These are phyloP conservation scores for Stenodera caucasica DNA, from an alignment of 2,888 invertebrate species.

Conservation along the genomic window DNA sequence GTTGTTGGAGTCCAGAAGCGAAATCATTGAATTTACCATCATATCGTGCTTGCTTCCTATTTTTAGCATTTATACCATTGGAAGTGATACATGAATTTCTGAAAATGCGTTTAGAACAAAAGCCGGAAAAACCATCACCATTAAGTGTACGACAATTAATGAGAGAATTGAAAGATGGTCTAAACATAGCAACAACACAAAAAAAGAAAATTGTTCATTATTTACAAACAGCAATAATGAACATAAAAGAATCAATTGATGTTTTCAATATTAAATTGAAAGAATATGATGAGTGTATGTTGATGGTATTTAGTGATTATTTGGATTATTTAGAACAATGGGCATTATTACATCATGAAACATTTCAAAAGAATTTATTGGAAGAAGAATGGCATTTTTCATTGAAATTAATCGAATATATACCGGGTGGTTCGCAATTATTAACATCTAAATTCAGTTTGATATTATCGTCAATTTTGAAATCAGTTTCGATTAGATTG, in stretches of 20 bases:
- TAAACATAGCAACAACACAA: slow-evolving; percentile 80
- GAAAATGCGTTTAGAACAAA: slow-evolving; percentile 78
- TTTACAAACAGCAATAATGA: slow-evolving; percentile 60
- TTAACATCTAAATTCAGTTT: slow-evolving; percentile 76
- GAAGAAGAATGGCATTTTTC: slow-evolving; percentile 90
- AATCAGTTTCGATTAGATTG: slow-evolving; percentile 57
- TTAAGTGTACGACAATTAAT: slow-evolving; percentile 80
- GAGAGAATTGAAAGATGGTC: slow-evolving; percentile 82
- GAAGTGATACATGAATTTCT: slow-evolving; percentile 94
- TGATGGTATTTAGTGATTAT: slow-evolving; percentile 66
- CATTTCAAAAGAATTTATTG: slow-evolving; percentile 72
- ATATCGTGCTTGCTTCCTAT: slow-evolving; percentile 82
- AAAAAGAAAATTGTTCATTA: slow-evolving; percentile 74
- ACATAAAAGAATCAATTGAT: slow-evolving; percentile 54
- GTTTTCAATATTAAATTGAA: slow-evolving; percentile 64
- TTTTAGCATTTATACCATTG: slow-evolving; percentile 81
- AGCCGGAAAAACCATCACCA: slow-evolving; percentile 80
- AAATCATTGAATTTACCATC: slow-evolving; percentile 79
- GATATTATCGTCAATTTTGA: slow-evolving; percentile 57
- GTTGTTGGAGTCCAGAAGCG: slow-evolving; percentile 77
- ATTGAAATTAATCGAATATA: slow-evolving; percentile 74
- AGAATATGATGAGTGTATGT: slow-evolving; percentile 76
- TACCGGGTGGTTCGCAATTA: slow-evolving; percentile 71
- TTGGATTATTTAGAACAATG: slow-evolving; percentile 83
- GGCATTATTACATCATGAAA: slow-evolving; percentile 70